These are phyloP conservation scores for Marcusenius ussheri DNA, from an alignment of 2,113 vertebrate species.

Conservation along the genomic window DNA sequence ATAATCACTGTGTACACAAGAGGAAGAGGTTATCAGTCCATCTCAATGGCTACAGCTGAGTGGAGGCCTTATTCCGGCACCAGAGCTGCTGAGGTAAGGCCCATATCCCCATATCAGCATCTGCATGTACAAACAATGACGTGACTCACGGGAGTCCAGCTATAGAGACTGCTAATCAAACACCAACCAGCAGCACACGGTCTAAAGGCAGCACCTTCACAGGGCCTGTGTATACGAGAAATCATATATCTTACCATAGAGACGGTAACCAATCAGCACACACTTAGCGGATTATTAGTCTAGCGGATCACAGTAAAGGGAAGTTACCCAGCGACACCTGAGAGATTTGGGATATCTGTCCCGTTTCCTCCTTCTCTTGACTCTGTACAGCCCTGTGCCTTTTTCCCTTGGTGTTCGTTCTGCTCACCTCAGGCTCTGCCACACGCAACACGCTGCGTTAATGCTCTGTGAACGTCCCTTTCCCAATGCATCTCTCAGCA, in stretches of 20 bases:
- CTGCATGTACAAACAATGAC: background rate
- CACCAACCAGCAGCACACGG: background rate
- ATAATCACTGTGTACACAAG: background rate
- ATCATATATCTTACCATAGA: background rate
- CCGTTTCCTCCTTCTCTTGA: background rate
- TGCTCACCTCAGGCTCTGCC: conserved; percentile 42
- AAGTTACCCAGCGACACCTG: background rate
- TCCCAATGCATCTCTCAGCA: background rate
- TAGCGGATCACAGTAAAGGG: background rate
- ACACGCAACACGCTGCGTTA: conserved; percentile 45
- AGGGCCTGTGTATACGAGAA: background rate
- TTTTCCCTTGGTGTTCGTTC: conserved; percentile 13
- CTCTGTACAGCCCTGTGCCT: background rate
- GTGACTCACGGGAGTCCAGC: background rate
- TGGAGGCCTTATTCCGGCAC: background rate
- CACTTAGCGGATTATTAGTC: background rate
- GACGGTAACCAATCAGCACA: background rate
- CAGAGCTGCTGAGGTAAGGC: background rate
- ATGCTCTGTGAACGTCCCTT: conserved; percentile 30
- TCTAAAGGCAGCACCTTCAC: background rate
- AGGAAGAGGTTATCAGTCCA: background rate
- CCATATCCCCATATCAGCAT: background rate
- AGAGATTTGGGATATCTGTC: background rate
- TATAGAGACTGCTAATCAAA: background rate
- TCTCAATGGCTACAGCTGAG: background rate